These are phyloP conservation scores for Papilio polytes DNA, from an alignment of 1,140 invertebrate species.

Conservation along the genomic window DNA sequence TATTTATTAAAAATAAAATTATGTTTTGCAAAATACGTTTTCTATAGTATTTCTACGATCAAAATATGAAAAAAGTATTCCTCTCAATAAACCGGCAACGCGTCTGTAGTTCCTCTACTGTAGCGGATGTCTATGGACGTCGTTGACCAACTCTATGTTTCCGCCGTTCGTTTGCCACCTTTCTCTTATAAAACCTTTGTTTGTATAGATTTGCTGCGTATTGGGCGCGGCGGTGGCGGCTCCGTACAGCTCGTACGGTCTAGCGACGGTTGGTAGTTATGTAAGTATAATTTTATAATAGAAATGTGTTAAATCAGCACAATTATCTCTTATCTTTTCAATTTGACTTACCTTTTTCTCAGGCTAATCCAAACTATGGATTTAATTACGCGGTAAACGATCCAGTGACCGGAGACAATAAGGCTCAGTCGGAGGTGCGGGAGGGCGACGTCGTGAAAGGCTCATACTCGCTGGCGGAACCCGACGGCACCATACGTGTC, in stretches of 20 bases:
- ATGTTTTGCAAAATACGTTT: no score
- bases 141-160: no score
- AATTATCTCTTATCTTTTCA: neutral
- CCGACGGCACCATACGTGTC: constrained; percentile 85
- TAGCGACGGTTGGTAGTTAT: constrained; percentile 55
- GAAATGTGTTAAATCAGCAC: neutral
- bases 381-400: constrained; percentile 88
- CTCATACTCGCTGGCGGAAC: constrained; percentile 84
- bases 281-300: constrained; percentile 54
- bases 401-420: constrained; percentile 86
- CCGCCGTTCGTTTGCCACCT: no score
- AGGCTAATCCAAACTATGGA: constrained; percentile 80
- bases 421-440: constrained; percentile 85
- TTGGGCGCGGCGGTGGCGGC: constrained; percentile 62
- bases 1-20: no score
- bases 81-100: no score
- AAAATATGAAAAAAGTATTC: no score
- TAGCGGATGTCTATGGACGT: no score
- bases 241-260: constrained; percentile 54
- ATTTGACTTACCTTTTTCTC: constrained; percentile 35
- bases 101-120: no score
- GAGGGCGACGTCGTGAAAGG: constrained; percentile 85
- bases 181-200: no score
- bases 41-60: no score
- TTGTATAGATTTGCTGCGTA: constrained; percentile 64